These are phyloP conservation scores for Dicrurus megarhynchus DNA, from an alignment of 2,113 vertebrate genomes.

Conservation along the genomic window DNA sequence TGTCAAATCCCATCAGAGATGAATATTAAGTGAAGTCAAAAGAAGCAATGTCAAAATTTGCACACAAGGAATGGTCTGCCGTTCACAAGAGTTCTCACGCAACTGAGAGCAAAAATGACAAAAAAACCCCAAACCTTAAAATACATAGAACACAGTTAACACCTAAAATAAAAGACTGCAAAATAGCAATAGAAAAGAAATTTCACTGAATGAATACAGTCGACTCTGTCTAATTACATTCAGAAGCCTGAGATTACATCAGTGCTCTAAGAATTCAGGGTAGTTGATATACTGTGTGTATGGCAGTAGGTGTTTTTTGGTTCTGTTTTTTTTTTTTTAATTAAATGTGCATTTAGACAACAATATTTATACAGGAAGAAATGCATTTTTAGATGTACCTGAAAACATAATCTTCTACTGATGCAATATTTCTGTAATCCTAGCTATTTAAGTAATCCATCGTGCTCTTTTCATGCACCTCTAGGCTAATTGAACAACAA, in stretches of 20 bases:
- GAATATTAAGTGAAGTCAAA: background rate
- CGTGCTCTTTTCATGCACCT: background rate
- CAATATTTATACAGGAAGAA: background rate
- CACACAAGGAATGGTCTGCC: background rate
- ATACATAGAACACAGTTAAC: background rate
- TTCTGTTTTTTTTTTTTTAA: background rate
- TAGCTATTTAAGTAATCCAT: background rate
- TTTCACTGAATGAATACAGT: background rate
- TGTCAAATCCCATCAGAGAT: background rate
- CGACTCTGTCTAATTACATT: background rate
- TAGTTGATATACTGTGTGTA: background rate
- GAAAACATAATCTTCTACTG: background rate
- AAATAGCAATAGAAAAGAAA: background rate
- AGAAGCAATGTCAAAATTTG: background rate
- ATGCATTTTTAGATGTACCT: background rate
- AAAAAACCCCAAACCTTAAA: accelerated
- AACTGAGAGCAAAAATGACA: background rate
- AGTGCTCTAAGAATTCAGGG: background rate
- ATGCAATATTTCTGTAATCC: background rate
- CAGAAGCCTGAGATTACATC: background rate
- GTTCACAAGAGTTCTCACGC: background rate
- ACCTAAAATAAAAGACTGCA: background rate
- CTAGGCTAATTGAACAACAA: background rate
- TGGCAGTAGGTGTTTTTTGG: accelerated
- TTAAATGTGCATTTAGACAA: background rate